Evolutionary conservation across 2,888 invertebrate species (phyloP).

Genomic region (Sarcophaga variegata): DNA sequence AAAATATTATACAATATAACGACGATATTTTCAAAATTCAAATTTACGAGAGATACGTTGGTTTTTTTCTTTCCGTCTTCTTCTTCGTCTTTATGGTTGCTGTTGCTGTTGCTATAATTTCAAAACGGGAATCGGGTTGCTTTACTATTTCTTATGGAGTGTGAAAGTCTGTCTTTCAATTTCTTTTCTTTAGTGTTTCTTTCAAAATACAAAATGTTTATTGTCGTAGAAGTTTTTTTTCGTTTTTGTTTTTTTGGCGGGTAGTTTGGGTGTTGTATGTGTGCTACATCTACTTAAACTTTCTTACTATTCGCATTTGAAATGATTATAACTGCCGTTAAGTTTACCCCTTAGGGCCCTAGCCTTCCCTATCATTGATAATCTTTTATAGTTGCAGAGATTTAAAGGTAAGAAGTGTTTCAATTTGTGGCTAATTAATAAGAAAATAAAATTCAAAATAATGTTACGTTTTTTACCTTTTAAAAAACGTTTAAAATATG

Average conservation of each 20-base stretch:
- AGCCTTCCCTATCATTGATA: slow-evolving; percentile 55
- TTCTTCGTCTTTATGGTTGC: neutral
- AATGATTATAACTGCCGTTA: slow-evolving; percentile 66
- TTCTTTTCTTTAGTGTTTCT: slow-evolving; percentile 9
- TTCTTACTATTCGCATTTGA: slow-evolving; percentile 50
- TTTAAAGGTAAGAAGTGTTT: slow-evolving; percentile 42
- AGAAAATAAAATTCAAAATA: no score
- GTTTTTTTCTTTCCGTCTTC: neutral
- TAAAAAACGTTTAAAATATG: no score
- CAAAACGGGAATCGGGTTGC: slow-evolving; percentile 27
- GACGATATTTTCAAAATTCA: slow-evolving; percentile 65
- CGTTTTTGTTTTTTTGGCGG: slow-evolving; percentile 4
- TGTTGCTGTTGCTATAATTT: slow-evolving; percentile 14
- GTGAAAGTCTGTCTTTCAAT: slow-evolving; percentile 53
- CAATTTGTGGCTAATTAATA: neutral
- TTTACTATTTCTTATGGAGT: slow-evolving; percentile 38
- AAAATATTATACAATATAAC: slow-evolving; percentile 3
- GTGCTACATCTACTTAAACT: slow-evolving; percentile 22
- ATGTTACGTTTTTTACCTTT: no score
- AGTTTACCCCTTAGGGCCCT: slow-evolving; percentile 41
- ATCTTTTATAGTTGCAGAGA: slow-evolving; percentile 50
- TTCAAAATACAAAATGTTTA: slow-evolving; percentile 56
- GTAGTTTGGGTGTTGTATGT: neutral
- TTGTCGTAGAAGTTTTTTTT: slow-evolving; percentile 38
- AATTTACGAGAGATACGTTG: slow-evolving; percentile 61